These are phyloP conservation scores for Stenoptilia bipunctidactyla DNA, from an alignment of 2,888 invertebrate species.

Conservation along the genomic window DNA sequence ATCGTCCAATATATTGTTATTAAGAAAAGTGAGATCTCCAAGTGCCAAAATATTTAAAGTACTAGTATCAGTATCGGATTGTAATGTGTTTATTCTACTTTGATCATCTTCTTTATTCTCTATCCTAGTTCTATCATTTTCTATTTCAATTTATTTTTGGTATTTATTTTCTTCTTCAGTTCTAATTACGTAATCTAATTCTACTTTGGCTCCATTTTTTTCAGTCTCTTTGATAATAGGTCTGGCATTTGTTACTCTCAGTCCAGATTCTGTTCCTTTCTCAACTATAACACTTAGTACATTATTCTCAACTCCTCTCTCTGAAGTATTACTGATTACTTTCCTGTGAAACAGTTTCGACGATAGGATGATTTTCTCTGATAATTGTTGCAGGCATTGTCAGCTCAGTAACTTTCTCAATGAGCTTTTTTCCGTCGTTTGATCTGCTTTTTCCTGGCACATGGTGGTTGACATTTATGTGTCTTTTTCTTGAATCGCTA, in stretches of 20 bases:
- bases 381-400: too few relatives aligned
- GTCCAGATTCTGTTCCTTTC: conserved; percentile 1
- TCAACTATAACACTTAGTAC: conserved; percentile 1
- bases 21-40: conserved; percentile 2
- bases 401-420: too few relatives aligned
- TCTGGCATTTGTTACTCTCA: conserved; percentile 1
- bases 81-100: conserved; percentile 1
- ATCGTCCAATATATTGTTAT: conserved; percentile 1
- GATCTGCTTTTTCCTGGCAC: too few relatives aligned
- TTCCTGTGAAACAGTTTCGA: too few relatives aligned
- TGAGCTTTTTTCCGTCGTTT: too few relatives aligned
- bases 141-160: background rate
- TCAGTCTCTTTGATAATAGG: conserved; percentile 1
- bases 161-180: conserved; percentile 3
- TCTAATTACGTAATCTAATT: conserved; percentile 1
- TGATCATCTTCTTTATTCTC: conserved; percentile 1
- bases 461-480: too few relatives aligned
- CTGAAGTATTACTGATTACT: conserved; percentile 1
- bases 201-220: conserved; percentile 2
- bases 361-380: too few relatives aligned
- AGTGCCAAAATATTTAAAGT: conserved; percentile 1
- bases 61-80: conserved; percentile 1
- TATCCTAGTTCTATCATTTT: conserved; percentile 1
- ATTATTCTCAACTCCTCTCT: conserved; percentile 1
- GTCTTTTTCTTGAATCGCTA: too few relatives aligned